A percentile compares a stretch with the other conserved stretches of the same genome.
phyloP scores from a whole-genome alignment of 2,888 invertebrate species.

The Caprella mutica region DNA sequence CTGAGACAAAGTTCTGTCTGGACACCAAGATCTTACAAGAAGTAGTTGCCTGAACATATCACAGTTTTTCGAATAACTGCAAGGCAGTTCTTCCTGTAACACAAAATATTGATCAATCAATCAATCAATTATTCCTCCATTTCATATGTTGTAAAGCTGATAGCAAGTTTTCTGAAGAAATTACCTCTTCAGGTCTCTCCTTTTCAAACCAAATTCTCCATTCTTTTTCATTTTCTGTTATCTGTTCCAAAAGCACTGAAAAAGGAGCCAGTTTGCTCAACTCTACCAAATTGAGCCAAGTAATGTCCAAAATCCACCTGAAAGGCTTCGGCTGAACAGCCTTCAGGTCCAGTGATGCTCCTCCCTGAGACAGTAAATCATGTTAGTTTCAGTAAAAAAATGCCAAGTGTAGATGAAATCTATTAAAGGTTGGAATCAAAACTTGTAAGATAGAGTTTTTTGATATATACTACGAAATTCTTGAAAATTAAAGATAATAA shows the following conservation, averaged over 20 bases:
- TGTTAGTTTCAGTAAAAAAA: too few species aligned
- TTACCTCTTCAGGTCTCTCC: constrained; percentile 74
- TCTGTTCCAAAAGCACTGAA: constrained; percentile 65
- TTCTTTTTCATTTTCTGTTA: constrained; percentile 71
- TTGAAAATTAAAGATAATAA: too few species aligned
- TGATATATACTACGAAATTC: too few species aligned
- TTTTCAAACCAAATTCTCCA: constrained; percentile 87
- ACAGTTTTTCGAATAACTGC: constrained; percentile 70
- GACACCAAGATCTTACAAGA: constrained; percentile 85
- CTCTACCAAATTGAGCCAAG: constrained; percentile 90
- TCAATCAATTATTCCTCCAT: too few species aligned
- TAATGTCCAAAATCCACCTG: constrained; percentile 87
- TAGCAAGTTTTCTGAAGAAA: too few species aligned
- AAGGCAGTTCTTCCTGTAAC: constrained; percentile 58
- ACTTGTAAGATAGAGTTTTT: too few species aligned
- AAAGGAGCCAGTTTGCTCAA: constrained; percentile 74
- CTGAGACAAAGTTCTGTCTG: constrained; percentile 85
- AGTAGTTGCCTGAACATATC: constrained; percentile 79
- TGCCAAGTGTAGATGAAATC: too few species aligned
- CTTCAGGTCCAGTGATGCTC: constrained; percentile 84
- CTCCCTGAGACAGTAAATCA: constrained; percentile 52
- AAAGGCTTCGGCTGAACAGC: constrained; percentile 86
- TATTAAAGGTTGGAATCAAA: too few species aligned
- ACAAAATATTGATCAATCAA: too few species aligned
- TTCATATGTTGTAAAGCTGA: too few species aligned